Percentiles rank a stretch among this genome's conserved stretches.
Conservation (phyloP, 2,888 invertebrate species). For the Achlya flavicornis region DNA sequence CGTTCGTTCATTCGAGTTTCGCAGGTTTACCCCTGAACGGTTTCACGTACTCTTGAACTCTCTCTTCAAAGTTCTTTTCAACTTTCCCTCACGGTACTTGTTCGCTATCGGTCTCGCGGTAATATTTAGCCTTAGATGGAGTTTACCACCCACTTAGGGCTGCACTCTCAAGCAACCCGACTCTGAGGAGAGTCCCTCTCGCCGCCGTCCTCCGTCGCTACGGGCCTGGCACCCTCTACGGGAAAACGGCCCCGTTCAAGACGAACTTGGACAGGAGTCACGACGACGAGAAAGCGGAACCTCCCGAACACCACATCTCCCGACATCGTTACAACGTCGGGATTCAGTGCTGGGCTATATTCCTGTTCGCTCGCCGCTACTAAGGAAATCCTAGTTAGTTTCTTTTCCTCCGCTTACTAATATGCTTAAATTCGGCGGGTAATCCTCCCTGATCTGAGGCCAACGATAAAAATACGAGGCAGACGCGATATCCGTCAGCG, state of each 20-base stretch:
- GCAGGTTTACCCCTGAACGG: too few species aligned
- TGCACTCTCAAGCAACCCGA: constrained; percentile 86
- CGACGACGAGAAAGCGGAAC: constrained; percentile 51
- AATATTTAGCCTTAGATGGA: constrained; percentile 84
- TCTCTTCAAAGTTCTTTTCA: too few species aligned
- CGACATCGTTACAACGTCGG: constrained; percentile 54
- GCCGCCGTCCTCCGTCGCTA: too few species aligned
- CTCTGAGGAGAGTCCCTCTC: too few species aligned
- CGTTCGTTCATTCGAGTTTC: too few species aligned
- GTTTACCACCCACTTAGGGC: constrained; percentile 85
- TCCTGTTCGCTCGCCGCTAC: constrained; percentile 76
- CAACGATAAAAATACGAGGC: too few species aligned
- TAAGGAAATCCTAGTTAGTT: constrained; percentile 73
- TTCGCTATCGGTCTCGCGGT: constrained; percentile 86
- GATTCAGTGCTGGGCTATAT: constrained; percentile 82
- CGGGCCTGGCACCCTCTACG: too few species aligned
- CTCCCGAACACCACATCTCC: constrained; percentile 84
- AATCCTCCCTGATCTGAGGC: too few species aligned
- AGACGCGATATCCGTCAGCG: constrained; percentile 36
- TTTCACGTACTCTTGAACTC: too few species aligned
- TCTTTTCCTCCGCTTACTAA: constrained; percentile 89
- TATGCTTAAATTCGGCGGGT: constrained; percentile 86
- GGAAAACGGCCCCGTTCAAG: too few species aligned
- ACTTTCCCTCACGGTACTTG: constrained; percentile 88
- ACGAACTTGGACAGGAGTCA: constrained; percentile 69